phyloP scores from a whole-genome alignment of 2,113 vertebrate species.

The Phasianus colchicus region DNA sequence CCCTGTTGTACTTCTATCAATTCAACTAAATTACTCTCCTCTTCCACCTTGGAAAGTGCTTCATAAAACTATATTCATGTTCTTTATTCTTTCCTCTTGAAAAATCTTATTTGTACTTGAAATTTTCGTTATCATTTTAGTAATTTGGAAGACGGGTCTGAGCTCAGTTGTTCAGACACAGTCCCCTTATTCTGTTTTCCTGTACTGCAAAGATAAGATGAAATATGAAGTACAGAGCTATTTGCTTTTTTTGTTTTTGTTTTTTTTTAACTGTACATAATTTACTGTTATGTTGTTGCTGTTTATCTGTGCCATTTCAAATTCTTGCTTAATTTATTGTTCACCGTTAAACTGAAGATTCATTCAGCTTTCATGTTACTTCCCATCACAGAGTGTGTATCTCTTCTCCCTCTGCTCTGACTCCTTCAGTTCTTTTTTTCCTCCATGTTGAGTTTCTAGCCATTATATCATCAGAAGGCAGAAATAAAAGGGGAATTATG shows the following conservation, averaged over 20 bases:
- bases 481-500: not conserved
- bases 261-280: too few species aligned
- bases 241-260: not conserved
- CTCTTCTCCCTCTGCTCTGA: accelerated
- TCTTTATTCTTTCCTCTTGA: not conserved
- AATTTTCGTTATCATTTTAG: not conserved
- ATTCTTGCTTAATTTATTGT: not conserved
- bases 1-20: not conserved
- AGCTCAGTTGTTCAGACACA: not conserved
- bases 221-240: not conserved
- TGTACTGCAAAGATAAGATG: not conserved
- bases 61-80: not conserved
- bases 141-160: not conserved
- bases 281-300: not conserved
- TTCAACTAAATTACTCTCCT: not conserved
- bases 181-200: not conserved
- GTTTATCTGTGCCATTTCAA: not conserved
- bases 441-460: not conserved
- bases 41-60: not conserved
- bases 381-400: not conserved
- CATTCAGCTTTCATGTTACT: not conserved
- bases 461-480: not conserved
- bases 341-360: not conserved
- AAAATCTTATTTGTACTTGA: not conserved
- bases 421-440: not conserved